phyloP scores from a whole-genome alignment of 2,113 vertebrate genomes.

The Hymenochirus boettgeri region DNA sequence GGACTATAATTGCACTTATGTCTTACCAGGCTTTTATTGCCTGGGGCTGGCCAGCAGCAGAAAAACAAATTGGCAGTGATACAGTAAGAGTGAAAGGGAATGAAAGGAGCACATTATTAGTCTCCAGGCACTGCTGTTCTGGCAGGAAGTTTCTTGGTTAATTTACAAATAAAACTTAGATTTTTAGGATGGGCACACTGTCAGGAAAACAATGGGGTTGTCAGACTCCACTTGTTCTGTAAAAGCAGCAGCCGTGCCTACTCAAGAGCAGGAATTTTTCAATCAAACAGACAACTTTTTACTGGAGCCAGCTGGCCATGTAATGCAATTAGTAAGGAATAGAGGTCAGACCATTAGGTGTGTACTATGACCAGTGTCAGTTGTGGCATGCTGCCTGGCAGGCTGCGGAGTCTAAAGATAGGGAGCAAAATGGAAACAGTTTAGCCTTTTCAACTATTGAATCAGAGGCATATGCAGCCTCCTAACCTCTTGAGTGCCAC shows the following conservation, averaged over 20 bases:
- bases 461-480: conserved; percentile 29
- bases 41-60: conserved; percentile 72
- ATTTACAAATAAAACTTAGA: conserved; percentile 96
- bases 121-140: conserved; percentile 75
- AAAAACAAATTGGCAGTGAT: conserved; percentile 84
- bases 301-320: conserved; percentile 85
- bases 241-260: conserved; percentile 66
- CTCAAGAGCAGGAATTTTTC: conserved; percentile 85
- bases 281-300: conserved; percentile 83
- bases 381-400: conserved; percentile 56
- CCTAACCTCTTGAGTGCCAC: conserved; percentile 5
- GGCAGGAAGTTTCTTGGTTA: conserved; percentile 88
- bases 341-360: conserved; percentile 82
- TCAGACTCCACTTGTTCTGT: conserved; percentile 75
- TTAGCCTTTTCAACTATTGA: conserved; percentile 47
- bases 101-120: conserved; percentile 86
- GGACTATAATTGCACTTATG: conserved; percentile 88
- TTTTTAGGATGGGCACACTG: conserved; percentile 75
- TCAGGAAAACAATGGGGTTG: conserved; percentile 71
- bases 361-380: conserved; percentile 64
- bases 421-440: neutral
- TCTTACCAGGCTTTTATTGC: conserved; percentile 81
- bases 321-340: conserved; percentile 90
- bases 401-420: conserved; percentile 48
- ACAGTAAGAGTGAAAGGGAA: conserved; percentile 70